These are phyloP conservation scores for Microcebus murinus DNA, from an alignment of 2,113 vertebrate genomes.

Conservation along the genomic window DNA sequence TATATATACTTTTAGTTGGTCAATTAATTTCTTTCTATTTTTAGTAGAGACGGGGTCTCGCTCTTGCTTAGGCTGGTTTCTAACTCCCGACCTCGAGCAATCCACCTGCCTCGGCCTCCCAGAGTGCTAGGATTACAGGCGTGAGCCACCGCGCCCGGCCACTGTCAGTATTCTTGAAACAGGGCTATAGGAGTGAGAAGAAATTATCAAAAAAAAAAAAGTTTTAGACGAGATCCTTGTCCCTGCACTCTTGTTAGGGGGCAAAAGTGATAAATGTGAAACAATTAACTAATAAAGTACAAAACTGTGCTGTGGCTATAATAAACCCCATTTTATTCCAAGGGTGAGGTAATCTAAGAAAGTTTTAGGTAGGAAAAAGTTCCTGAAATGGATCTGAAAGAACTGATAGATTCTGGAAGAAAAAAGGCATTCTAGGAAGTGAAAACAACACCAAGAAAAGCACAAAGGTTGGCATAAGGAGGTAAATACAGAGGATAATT, in stretches of 20 bases:
- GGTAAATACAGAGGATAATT: not conserved
- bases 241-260: not conserved
- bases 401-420: not conserved
- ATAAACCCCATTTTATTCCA: not conserved
- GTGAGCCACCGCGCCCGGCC: no score
- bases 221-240: not conserved
- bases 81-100: no score
- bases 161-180: not conserved
- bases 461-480: not conserved
- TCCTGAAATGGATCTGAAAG: not conserved
- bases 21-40: no score
- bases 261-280: not conserved
- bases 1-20: no score
- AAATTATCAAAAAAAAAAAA: not conserved
- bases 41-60: no score
- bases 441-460: not conserved
- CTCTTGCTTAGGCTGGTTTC: no score
- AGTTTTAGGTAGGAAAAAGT: not conserved
- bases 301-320: not conserved
- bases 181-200: not conserved
- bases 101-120: no score
- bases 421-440: not conserved
- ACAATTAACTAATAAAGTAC: not conserved
- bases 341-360: not conserved
- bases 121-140: no score